Evolutionary conservation across 2,113 vertebrate genomes (phyloP).

Genomic region (Thymallus thymallus): DNA sequence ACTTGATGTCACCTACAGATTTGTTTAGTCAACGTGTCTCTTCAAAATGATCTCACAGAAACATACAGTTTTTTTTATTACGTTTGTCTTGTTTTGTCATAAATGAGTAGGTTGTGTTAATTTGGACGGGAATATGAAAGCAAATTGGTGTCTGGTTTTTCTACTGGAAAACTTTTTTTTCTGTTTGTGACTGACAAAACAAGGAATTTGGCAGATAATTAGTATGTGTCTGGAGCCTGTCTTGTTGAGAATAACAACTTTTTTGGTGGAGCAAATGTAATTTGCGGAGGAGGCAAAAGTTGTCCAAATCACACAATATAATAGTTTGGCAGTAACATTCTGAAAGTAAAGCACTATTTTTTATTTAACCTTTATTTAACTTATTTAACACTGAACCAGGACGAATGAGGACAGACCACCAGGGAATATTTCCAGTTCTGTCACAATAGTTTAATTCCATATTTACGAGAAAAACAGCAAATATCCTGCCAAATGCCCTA

Average conservation of each 20-base stretch:
- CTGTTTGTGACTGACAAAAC: neutral
- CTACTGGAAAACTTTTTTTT: neutral
- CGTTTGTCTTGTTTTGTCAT: too few relatives aligned
- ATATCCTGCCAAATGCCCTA: neutral
- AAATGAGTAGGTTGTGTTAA: neutral
- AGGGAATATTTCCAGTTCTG: neutral
- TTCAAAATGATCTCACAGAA: too few relatives aligned
- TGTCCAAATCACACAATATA: neutral
- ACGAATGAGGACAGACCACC: neutral
- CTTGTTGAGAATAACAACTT: neutral
- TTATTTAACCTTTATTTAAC: too few relatives aligned
- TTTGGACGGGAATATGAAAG: neutral
- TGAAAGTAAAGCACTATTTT: neutral
- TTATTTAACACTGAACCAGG: too few relatives aligned
- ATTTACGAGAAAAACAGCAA: neutral
- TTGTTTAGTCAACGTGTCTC: too few relatives aligned
- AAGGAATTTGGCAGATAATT: neutral
- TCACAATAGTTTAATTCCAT: neutral
- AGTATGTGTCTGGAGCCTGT: neutral
- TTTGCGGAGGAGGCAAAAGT: neutral
- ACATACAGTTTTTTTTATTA: too few relatives aligned
- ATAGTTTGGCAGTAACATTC: neutral
- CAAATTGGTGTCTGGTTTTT: neutral
- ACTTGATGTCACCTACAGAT: too few relatives aligned
- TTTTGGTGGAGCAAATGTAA: neutral